Evolutionary conservation across 2,113 vertebrate genomes (phyloP).

Genomic region (Paraplagusia blochii): DNA sequence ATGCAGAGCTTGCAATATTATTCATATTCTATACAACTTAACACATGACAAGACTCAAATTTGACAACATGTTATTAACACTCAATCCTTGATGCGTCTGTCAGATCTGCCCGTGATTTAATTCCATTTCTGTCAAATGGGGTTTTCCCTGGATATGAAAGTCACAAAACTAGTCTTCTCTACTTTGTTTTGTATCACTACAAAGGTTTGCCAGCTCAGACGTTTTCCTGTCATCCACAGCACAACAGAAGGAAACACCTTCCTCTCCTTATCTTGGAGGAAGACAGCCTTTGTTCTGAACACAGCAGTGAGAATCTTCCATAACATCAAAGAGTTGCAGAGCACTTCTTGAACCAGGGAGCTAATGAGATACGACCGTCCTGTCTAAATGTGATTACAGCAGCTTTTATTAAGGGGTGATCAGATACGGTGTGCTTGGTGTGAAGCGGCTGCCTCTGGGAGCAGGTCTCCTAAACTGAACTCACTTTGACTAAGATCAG

Average conservation of each 20-base stretch:
- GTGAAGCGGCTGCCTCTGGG: conserved; percentile 38
- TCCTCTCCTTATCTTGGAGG: conserved; percentile 62
- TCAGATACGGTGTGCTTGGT: conserved; percentile 12
- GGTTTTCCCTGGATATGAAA: conserved; percentile 29
- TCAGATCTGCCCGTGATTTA: too few relatives aligned
- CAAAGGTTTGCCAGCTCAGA: conserved; percentile 63
- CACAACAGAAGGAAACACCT: conserved; percentile 54
- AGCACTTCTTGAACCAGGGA: conserved; percentile 41
- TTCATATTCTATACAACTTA: too few relatives aligned
- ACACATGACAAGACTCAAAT: too few relatives aligned
- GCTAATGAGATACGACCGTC: conserved; percentile 68
- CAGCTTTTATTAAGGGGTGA: conserved; percentile 56
- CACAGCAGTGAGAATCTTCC: conserved; percentile 66
- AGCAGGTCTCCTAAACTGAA: conserved; percentile 41
- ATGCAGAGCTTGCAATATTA: too few relatives aligned
- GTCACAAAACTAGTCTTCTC: conserved; percentile 26
- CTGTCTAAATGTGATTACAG: conserved; percentile 62
- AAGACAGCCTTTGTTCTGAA: conserved; percentile 71
- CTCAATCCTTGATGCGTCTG: too few relatives aligned
- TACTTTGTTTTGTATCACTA: conserved; percentile 59
- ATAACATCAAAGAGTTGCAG: conserved; percentile 70
- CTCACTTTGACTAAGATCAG: conserved; percentile 52
- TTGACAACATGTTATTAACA: too few relatives aligned
- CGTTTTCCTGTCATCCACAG: conserved; percentile 62
- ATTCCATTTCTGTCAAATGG: conserved; percentile 19